Percentiles rank a stretch among this genome's conserved stretches.
phyloP scores from a whole-genome alignment of 2,797 vertebrate species.

The Halcyon leucocephala region DNA sequence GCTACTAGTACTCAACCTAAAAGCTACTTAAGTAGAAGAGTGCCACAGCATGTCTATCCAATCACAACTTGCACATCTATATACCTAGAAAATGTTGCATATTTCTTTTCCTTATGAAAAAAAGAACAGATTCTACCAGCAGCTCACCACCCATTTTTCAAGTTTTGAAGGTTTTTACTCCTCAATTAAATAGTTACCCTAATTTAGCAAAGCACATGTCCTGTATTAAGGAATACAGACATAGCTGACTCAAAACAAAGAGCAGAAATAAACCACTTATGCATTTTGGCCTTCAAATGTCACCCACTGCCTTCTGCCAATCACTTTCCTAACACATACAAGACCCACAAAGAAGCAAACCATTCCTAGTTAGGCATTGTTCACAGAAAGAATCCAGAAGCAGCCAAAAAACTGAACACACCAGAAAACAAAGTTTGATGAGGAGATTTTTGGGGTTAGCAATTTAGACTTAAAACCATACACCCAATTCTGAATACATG shows the following conservation, averaged over 20 bases:
- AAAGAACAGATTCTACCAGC: not conserved
- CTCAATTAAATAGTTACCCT: not conserved
- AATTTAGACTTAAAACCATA: not conserved
- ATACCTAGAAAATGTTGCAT: not conserved
- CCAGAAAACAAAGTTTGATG: not conserved
- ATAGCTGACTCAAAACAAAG: not conserved
- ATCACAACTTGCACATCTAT: not conserved
- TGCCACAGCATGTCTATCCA: fast-evolving
- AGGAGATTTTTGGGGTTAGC: not conserved
- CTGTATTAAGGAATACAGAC: not conserved
- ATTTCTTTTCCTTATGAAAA: not conserved
- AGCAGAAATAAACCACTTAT: slow-evolving; percentile 28
- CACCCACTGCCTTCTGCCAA: slow-evolving; percentile 25
- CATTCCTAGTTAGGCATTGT: slow-evolving; percentile 59
- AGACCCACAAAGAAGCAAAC: not conserved
- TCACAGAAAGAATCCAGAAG: slow-evolving; percentile 7
- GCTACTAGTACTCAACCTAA: not conserved
- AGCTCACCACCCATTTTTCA: not conserved
- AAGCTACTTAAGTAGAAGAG: not conserved
- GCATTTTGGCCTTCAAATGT: slow-evolving; percentile 21
- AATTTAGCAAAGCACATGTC: not conserved
- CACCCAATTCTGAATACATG: not conserved
- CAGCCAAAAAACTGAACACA: not conserved
- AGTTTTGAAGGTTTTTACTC: not conserved
- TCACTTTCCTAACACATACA: slow-evolving; percentile 40